Evolutionary conservation across 2,113 vertebrate genomes (phyloP), one percentile per base, ranked within the genome.

Genomic region (Semnornis frantzii): DNA sequence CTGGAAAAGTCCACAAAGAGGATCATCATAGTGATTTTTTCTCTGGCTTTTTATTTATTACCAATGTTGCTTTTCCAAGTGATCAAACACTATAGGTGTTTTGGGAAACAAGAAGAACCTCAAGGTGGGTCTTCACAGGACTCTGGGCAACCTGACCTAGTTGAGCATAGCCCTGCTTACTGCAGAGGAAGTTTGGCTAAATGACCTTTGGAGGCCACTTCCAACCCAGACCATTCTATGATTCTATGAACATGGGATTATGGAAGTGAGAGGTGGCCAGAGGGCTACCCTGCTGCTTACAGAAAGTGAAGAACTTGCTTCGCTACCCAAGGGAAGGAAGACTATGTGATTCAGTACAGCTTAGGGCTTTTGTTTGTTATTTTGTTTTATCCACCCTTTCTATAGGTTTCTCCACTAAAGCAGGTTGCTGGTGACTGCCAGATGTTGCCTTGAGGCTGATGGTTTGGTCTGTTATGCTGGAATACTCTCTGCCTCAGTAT

Each of bases 401-500:
- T 70, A 31, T 9, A 71, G 11, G 8, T 89, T 86, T 84, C 42
- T 75, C 5, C 20, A 37, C 46, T 85, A 31, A 69, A 63, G 20
- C n/a, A 62, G 24, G 46, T 16, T 92, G 10, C 57, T 2, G 7
- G 31, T 68, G 60, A n/a, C 52, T 73, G 60, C 42, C 46, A 82
- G 50, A 76, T 0, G 0, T 70, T 6, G 2, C 54, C 48, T 37
- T 44, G n/a, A 42, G 0, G 1, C 69, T 64, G 77, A 76, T 66
- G 52, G 27, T 55, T 71, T 73, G 37, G 6, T 37, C 10, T 59
- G n/a, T 42, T 68, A 28, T 60, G 68, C 33, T 3, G 6, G 5
- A 52, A 8, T 30, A 13, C 18, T 59, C 5, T 12, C 54, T 85
- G 60, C 52, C 31, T 77, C 2, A 1, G 10, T 48, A 65, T 1